A percentile compares a stretch with the other conserved stretches of the same genome.
Evolutionary conservation across 2,888 invertebrate species (phyloP).

Genomic region (Tenthredo scrophulariae): DNA sequence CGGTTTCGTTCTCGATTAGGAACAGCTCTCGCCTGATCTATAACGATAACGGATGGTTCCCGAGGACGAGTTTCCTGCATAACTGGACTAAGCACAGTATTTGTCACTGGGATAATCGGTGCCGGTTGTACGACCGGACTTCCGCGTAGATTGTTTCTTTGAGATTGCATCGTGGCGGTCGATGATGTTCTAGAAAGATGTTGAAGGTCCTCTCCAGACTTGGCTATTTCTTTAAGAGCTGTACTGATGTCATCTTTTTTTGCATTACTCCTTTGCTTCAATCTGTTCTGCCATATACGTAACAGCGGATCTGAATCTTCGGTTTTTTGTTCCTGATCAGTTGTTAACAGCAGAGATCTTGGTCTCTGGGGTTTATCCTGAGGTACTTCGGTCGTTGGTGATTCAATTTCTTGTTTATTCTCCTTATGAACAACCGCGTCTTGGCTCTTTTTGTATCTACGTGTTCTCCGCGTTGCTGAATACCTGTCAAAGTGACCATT

Average conservation of each 20-base stretch:
- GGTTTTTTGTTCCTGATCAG: constrained; percentile 73
- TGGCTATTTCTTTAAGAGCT: constrained; percentile 75
- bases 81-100: constrained; percentile 76
- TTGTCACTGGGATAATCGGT: constrained; percentile 75
- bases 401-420: constrained; percentile 40
- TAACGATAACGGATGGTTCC: constrained; percentile 68
- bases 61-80: constrained; percentile 76
- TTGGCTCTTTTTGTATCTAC: constrained; percentile 85
- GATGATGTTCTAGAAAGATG: constrained; percentile 77
- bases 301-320: constrained; percentile 79
- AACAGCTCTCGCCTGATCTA: constrained; percentile 72
- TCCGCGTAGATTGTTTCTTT: constrained; percentile 63
- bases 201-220: constrained; percentile 77
- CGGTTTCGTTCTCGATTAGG: constrained; percentile 76
- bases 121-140: constrained; percentile 70
- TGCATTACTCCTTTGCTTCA: constrained; percentile 79
- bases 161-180: constrained; percentile 42
- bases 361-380: constrained; percentile 54
- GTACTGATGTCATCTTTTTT: constrained; percentile 73
- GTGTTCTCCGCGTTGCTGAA: constrained; percentile 89
- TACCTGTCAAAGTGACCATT: constrained; percentile 91
- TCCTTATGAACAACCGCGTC: constrained; percentile 68
- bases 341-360: constrained; percentile 55
- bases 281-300: constrained; percentile 86
- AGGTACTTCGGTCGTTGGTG: constrained; percentile 47